These are phyloP conservation scores for Drosophila ficusphila DNA, from an alignment of 1,140 invertebrate species.

Conservation along the genomic window DNA sequence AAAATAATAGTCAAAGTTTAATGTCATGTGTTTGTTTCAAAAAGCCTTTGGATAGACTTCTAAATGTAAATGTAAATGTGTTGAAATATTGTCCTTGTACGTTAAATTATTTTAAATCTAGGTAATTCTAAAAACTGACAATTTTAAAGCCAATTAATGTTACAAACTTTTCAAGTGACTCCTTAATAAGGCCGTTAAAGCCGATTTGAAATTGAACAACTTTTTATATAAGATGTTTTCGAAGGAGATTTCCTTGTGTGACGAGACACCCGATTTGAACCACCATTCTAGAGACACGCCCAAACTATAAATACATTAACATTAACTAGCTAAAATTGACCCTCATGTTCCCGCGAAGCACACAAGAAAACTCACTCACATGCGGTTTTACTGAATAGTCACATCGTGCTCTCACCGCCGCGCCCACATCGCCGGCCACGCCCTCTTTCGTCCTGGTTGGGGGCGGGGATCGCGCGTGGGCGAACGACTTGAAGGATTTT, in stretches of 20 bases:
- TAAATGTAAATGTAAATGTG: no score
- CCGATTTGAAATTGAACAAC: no score
- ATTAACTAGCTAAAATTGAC: constrained; percentile 67
- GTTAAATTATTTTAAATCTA: no score
- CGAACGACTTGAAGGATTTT: constrained; percentile 12
- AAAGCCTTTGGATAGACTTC: no score
- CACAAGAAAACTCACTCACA: constrained; percentile 1
- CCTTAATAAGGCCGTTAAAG: no score
- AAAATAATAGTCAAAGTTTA: no score
- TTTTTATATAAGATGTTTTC: no score
- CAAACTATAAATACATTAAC: constrained; percentile 32
- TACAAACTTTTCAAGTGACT: no score
- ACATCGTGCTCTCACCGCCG: constrained; percentile 41
- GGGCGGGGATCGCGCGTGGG: constrained; percentile 5
- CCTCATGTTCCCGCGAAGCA: constrained; percentile 17
- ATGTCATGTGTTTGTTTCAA: no score
- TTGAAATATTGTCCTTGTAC: no score
- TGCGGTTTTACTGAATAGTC: constrained; percentile 8
- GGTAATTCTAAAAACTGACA: no score
- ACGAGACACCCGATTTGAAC: not conserved
- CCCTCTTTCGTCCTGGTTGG: constrained; percentile 3
- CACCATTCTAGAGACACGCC: not conserved
- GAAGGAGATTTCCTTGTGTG: not conserved
- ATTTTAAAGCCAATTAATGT: no score
- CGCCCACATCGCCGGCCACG: constrained; percentile 31